A percentile compares a stretch with the other conserved stretches of the same genome.
Evolutionary conservation across 2,888 invertebrate species (phyloP).

Genomic region (Palloptera scutellata): DNA sequence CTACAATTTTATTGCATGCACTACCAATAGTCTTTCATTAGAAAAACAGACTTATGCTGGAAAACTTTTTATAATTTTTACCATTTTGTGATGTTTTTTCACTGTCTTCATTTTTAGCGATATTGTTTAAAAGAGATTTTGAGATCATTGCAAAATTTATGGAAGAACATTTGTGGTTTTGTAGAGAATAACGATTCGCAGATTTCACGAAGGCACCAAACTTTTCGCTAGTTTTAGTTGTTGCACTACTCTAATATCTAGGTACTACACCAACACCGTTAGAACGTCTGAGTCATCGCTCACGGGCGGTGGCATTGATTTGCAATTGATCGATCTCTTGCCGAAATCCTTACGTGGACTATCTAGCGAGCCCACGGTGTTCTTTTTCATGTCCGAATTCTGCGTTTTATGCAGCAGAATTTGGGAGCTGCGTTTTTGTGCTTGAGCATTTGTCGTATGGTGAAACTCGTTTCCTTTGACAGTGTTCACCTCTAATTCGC

Average conservation of each 20-base stretch:
- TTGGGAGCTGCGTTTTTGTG: conserved; percentile 68
- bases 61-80: no score
- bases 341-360: conserved; percentile 77
- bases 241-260: no score
- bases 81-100: no score
- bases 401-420: conserved; percentile 83
- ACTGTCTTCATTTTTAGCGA: background rate
- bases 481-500: conserved; percentile 61
- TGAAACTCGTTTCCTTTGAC: conserved; percentile 47
- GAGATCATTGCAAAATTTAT: conserved; percentile 5
- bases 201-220: background rate
- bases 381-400: conserved; percentile 84
- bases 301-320: conserved; percentile 55
- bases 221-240: no score
- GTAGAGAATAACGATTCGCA: background rate
- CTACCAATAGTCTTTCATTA: no score
- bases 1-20: no score
- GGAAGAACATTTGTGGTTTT: background rate
- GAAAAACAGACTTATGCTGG: no score
- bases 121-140: no score
- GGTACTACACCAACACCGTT: conserved; percentile 67
- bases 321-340: conserved; percentile 74
- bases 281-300: conserved; percentile 65
- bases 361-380: conserved; percentile 72
- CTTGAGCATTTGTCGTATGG: conserved; percentile 51